A percentile compares a stretch with the other conserved stretches of the same genome.
Conservation (phyloP, 2,797 vertebrate genomes). For the Poeciliopsis infans region DNA sequence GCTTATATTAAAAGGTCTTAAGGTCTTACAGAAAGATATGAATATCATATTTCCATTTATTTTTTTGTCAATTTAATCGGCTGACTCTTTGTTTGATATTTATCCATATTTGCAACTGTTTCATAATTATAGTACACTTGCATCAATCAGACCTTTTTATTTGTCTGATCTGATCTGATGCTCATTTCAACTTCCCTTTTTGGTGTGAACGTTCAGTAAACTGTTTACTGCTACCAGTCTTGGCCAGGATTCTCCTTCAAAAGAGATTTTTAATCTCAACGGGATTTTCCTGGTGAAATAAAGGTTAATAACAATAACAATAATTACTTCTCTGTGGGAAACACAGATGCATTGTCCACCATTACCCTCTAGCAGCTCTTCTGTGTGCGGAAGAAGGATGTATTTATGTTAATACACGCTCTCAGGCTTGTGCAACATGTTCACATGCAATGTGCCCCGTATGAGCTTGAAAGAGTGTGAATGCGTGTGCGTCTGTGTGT, state of each 20-base stretch:
- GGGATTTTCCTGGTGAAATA: too few relatives aligned
- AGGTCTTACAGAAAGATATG: neutral
- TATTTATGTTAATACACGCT: neutral
- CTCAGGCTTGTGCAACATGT: slow-evolving; percentile 27
- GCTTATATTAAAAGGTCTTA: neutral
- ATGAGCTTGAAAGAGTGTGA: slow-evolving; percentile 27
- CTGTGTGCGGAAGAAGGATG: neutral
- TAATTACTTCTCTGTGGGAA: slow-evolving; percentile 9
- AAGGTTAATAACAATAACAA: too few relatives aligned
- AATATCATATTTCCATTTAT: neutral
- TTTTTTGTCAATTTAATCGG: neutral
- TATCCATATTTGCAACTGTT: neutral
- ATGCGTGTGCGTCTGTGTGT: neutral
- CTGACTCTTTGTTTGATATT: neutral
- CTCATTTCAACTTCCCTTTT: neutral
- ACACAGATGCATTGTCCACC: neutral
- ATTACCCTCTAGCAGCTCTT: neutral
- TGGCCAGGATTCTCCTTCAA: too few relatives aligned
- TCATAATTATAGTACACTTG: neutral
- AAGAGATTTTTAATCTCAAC: too few relatives aligned
- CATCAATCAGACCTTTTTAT: neutral
- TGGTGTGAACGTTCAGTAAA: too few relatives aligned
- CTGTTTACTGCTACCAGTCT: too few relatives aligned
- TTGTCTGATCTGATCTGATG: neutral
- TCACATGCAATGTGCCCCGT: slow-evolving; percentile 27